Evolutionary conservation across 2,797 vertebrate genomes (phyloP).

Genomic region (Girardinus metallicus): DNA sequence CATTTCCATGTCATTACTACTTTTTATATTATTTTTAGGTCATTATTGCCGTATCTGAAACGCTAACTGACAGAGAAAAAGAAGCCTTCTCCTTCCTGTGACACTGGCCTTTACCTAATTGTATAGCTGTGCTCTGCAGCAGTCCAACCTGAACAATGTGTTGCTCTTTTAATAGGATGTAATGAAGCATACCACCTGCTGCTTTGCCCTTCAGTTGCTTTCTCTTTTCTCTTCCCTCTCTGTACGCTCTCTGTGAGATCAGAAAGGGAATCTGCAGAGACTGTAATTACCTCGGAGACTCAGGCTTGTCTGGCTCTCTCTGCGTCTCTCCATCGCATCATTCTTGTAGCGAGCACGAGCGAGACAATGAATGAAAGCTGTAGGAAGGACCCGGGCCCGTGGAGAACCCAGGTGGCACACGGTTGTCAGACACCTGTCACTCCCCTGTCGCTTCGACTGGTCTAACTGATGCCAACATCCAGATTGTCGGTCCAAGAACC

Average conservation of each 20-base stretch:
- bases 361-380: constrained; percentile 25
- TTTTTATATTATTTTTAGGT: constrained; percentile 1
- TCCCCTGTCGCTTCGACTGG: constrained; percentile 39
- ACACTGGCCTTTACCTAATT: constrained; percentile 9
- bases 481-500: neutral
- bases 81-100: neutral
- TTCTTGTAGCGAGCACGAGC: neutral
- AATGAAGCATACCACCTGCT: constrained; percentile 50
- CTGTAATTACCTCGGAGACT: constrained; percentile 48
- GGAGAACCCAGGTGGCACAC: constrained; percentile 30
- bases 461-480: constrained; percentile 13
- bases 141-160: constrained; percentile 35
- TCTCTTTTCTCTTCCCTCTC: constrained; percentile 2
- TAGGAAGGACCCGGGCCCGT: constrained; percentile 8
- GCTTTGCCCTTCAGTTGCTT: constrained; percentile 20
- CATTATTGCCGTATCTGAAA: neutral
- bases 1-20: neutral
- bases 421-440: constrained; percentile 33
- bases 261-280: constrained; percentile 36
- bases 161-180: constrained; percentile 53
- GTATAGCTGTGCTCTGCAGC: constrained; percentile 1
- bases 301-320: constrained; percentile 22
- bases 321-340: constrained; percentile 27
- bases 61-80: constrained; percentile 1
- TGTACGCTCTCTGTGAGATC: constrained; percentile 17